Evolutionary conservation across 2,113 vertebrate genomes (phyloP).

Genomic region (Euleptes europaea): DNA sequence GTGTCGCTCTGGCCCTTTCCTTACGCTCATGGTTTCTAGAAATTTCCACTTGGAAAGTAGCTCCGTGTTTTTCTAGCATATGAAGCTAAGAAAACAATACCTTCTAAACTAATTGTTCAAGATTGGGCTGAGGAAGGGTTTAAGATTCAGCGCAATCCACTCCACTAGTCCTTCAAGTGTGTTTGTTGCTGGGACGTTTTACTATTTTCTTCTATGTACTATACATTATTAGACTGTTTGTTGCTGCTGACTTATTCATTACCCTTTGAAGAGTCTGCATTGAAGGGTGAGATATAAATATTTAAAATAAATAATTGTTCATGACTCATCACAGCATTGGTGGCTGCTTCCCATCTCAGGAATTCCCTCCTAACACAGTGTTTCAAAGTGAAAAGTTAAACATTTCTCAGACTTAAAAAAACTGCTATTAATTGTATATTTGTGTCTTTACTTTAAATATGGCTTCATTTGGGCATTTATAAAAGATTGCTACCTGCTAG

Average conservation of each 20-base stretch:
- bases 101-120: neutral
- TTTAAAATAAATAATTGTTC: no score
- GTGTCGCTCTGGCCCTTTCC: neutral
- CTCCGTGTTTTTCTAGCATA: slow-evolving; percentile 24
- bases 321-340: neutral
- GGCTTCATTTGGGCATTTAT: neutral
- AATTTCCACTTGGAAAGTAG: slow-evolving; percentile 11
- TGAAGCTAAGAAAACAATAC: neutral
- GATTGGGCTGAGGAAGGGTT: neutral
- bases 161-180: neutral
- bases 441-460: neutral
- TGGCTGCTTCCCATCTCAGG: neutral
- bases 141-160: neutral
- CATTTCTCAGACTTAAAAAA: neutral
- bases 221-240: no score
- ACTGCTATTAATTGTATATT: neutral
- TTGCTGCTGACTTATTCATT: no score
- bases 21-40: neutral
- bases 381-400: no score
- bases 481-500: neutral
- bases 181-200: no score
- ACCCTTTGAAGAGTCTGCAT: no score
- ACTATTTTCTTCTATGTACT: no score
- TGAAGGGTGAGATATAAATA: no score
- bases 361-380: neutral